Base-by-base conservation (phyloP, 2,113 vertebrate genomes). In the Planiliza haematocheilus region DNA sequence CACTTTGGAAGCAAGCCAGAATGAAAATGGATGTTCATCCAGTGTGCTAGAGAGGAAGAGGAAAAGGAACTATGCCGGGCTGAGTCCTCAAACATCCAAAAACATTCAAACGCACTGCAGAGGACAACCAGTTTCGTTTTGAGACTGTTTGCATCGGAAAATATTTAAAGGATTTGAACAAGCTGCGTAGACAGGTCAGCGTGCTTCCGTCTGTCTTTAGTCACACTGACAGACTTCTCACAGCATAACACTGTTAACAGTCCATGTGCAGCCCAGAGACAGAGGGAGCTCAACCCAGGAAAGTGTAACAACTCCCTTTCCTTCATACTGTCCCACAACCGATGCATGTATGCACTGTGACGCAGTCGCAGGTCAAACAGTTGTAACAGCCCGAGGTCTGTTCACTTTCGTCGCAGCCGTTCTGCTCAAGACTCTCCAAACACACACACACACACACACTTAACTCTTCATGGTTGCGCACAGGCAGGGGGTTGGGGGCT, bases 381-480 rank as follows among this genome's bases (percentile, higher is more conserved):
- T 74, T 74, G 59, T 60, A 85, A 71, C 57, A 68, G 76, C 76
- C 51, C 59, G 77, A 73, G 78, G 76, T 88, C 66, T 72, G 61
- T 82, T 77, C 68, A 68, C 65, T 86, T 70, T 84, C 51, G 59
- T 50, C 68, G 56, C 77, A 82, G 71, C 69, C 73, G 70, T 64
- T 89, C 70, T 70, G 67, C 59, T 42, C 42, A 59, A 46, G 38
- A 41, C 63, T 71, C 61, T 41, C 9, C 37, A 42, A 36, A 67
- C 24, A 65, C 62, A 56, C 46, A 59, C 70, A 71, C 24, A 61
- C 65, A 38, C 49, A 20, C 36, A 68, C 66, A 62, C 69, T 62
- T 67, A 72, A 82, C 78, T 88, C 58, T 89, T 88, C 85, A 90
- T 13, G 73, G 81, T 81, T 88, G 85, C 88, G 77, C 8, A 60